Evolutionary conservation across 2,888 invertebrate genomes (phyloP).

Genomic region (Papilio protenor): DNA sequence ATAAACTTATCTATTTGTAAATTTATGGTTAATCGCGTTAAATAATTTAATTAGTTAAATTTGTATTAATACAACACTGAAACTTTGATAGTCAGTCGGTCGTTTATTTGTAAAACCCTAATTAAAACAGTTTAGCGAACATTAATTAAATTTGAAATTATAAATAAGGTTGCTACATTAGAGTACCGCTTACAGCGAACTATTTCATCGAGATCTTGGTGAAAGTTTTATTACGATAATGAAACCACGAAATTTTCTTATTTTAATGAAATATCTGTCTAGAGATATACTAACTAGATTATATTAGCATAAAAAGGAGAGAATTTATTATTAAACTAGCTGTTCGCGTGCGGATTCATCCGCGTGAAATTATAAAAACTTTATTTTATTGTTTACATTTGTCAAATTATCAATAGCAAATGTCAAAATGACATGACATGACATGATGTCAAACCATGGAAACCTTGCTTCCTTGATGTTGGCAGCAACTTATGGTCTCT

Average conservation of each 20-base stretch:
- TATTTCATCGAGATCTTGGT: slow-evolving; percentile 12
- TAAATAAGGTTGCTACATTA: slow-evolving; percentile 9
- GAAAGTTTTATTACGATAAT: slow-evolving; percentile 24
- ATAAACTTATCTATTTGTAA: too few species aligned
- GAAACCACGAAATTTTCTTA: slow-evolving; percentile 21
- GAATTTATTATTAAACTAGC: background rate
- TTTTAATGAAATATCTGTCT: slow-evolving; percentile 1
- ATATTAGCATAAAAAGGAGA: slow-evolving; percentile 2
- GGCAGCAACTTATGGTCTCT: too few species aligned
- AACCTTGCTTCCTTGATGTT: too few species aligned
- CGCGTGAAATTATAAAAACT: too few species aligned
- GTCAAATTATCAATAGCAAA: too few species aligned
- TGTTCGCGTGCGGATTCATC: too few species aligned
- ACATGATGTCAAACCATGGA: too few species aligned
- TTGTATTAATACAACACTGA: slow-evolving; percentile 27
- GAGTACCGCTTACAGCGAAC: slow-evolving; percentile 8
- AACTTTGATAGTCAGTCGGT: slow-evolving; percentile 45
- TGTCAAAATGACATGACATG: too few species aligned
- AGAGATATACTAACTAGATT: slow-evolving; percentile 12
- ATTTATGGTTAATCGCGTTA: background rate
- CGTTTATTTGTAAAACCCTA: slow-evolving; percentile 11
- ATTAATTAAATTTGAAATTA: slow-evolving; percentile 8
- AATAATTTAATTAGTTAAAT: background rate
- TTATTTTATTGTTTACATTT: too few species aligned
- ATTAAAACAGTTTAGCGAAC: slow-evolving; percentile 23